These are phyloP conservation scores for Trissolcus basalis DNA, from an alignment of 1,140 invertebrate genomes.

Conservation along the genomic window DNA sequence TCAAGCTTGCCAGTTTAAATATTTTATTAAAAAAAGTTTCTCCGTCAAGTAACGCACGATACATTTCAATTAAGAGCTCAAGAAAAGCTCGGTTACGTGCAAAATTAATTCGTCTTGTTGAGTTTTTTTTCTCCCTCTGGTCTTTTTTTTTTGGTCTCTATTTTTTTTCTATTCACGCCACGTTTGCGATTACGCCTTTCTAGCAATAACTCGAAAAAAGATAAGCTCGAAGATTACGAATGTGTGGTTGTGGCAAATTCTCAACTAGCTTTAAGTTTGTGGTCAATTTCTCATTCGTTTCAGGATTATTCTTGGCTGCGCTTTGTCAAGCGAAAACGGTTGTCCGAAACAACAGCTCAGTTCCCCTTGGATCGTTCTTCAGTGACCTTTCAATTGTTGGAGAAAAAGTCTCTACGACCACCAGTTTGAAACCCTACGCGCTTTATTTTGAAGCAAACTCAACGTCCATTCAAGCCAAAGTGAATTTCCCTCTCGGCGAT, in stretches of 20 bases:
- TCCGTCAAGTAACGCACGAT: slow-evolving; percentile 10
- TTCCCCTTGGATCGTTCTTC: too few relatives aligned
- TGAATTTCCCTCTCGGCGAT: slow-evolving; percentile 14
- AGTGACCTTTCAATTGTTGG: too few relatives aligned
- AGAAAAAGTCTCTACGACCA: too few relatives aligned
- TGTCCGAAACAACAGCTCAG: neutral
- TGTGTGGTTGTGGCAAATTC: slow-evolving; percentile 18
- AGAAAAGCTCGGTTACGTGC: slow-evolving; percentile 12
- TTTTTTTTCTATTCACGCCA: slow-evolving; percentile 21
- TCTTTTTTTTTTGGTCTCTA: neutral
- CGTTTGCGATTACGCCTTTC: slow-evolving; percentile 16
- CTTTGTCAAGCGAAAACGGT: slow-evolving; percentile 6
- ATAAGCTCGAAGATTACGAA: slow-evolving; percentile 12
- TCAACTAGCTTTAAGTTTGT: slow-evolving; percentile 16
- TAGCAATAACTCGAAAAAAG: slow-evolving; percentile 10
- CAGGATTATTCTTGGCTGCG: slow-evolving; percentile 3
- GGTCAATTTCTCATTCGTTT: slow-evolving; percentile 10
- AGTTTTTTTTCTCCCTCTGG: too few relatives aligned
- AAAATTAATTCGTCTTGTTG: slow-evolving; percentile 25
- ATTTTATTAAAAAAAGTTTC: slow-evolving; percentile 6
- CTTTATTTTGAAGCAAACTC: neutral
- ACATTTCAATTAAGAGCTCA: slow-evolving; percentile 34
- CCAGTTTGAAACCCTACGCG: too few relatives aligned
- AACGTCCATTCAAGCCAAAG: slow-evolving; percentile 2
- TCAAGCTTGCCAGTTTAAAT: too few relatives aligned